Conservation (phyloP, 2,113 vertebrate genomes). For the Accipiter cooperii region DNA sequence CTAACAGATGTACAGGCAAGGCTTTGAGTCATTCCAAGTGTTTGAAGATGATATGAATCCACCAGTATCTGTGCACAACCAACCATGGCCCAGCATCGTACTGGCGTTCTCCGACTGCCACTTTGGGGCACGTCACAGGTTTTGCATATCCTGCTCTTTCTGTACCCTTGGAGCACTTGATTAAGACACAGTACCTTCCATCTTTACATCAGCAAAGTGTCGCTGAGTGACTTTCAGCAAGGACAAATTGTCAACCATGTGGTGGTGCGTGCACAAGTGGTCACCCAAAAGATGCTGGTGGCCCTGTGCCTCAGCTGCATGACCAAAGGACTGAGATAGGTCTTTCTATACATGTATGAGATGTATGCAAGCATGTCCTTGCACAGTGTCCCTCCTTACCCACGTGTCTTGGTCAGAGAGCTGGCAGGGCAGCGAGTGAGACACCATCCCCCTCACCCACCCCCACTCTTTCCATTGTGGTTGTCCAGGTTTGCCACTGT, state of each 20-base stretch:
- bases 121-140: neutral
- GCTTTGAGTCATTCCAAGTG: neutral
- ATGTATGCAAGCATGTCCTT: neutral
- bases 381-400: neutral
- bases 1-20: neutral
- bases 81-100: neutral
- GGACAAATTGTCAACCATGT: neutral
- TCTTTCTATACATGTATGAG: neutral
- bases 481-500: neutral
- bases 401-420: neutral
- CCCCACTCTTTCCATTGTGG: neutral
- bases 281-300: neutral
- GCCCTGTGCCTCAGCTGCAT: neutral
- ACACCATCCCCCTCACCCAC: neutral
- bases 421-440: neutral
- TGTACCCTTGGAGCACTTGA: neutral
- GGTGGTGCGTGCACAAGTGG: neutral
- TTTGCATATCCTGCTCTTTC: neutral
- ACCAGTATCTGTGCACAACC: neutral
- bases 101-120: neutral
- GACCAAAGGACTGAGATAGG: neutral
- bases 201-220: neutral
- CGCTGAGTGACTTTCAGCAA: neutral
- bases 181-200: neutral
- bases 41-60: neutral